Base-by-base conservation (phyloP, 2,888 invertebrate species). In the Lycocerus yunnanus region DNA sequence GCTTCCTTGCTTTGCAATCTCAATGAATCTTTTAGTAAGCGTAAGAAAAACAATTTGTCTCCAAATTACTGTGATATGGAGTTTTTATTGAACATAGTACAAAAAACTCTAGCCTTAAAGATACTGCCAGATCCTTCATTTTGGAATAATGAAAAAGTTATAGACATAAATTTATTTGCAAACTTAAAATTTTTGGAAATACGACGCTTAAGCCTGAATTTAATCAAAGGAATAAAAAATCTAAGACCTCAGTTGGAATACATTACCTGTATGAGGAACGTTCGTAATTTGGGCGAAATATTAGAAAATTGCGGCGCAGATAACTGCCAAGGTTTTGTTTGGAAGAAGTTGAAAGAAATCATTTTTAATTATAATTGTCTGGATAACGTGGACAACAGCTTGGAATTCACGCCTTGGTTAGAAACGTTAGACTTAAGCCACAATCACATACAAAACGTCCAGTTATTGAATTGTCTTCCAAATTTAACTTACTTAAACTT, bases 351-450 rank as follows among this genome's bases (percentile, higher is more conserved):
- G 60, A 89, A 88, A 79, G 88, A 88, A 74, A 88, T 90, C 1
- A 88, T 90, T 73, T 89, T 92, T 74, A 88, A 90, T 71, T 89
- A 91, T 78, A 92, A 92, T 82, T 87, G 86, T 77, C 83, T 92
- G 63, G 84, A 86, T 66, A 82, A 85, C 18, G 84, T 92, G 8
- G 92, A 92, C 81, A 76, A 77, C 63, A 91, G 91, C 3, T 85
- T 93, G 72, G 91, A 91, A 82, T 89, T 89, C 77, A 89, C 89
- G 9, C 91, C 92, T 66, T 90, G 89, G 86, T 83, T 93, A 27
- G 90, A 90, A 80, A 89, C 89, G 18, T 85, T 93, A 66, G 92
- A 92, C 85, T 84, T 93, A 58, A 91, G 92, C 77, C 91, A 92
- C 82, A 93, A 93, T 86, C 85, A 89, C 68, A 85, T 93, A 66